A percentile compares a stretch with the other conserved stretches of the same genome.
phyloP scores from a whole-genome alignment of 2,113 vertebrate genomes.

The Gulo gulo region DNA sequence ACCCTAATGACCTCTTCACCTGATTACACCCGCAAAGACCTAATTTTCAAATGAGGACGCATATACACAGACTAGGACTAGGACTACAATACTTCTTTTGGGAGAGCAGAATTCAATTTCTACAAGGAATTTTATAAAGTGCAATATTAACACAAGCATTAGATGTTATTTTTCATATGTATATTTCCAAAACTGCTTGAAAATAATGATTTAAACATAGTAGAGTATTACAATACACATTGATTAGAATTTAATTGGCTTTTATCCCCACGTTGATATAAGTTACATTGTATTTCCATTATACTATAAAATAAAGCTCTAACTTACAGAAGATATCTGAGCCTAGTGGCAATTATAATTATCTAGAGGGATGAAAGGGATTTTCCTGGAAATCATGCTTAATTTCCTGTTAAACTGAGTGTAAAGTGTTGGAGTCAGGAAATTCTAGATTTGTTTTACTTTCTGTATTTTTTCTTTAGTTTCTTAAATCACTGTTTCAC shows the following conservation, averaged over 20 bases:
- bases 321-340: background rate
- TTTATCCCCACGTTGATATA: background rate
- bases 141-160: background rate
- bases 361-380: background rate
- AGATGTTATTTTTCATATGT: background rate
- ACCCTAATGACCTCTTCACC: background rate
- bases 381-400: background rate
- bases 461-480: conserved; percentile 15
- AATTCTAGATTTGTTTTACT: conserved; percentile 3
- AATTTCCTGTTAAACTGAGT: conserved; percentile 52
- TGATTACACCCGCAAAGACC: background rate
- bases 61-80: background rate
- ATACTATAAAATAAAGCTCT: background rate
- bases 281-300: background rate
- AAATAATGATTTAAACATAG: background rate
- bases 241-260: conserved; percentile 3
- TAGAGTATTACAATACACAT: background rate
- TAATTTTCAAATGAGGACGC: background rate
- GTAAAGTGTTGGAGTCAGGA: background rate
- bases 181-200: background rate
- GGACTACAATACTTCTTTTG: background rate
- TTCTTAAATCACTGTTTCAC: background rate
- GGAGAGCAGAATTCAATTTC: background rate
- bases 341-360: background rate
- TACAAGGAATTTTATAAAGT: background rate